phyloP scores from a whole-genome alignment of 2,113 vertebrate species.

The Rafetus swinhoei region DNA sequence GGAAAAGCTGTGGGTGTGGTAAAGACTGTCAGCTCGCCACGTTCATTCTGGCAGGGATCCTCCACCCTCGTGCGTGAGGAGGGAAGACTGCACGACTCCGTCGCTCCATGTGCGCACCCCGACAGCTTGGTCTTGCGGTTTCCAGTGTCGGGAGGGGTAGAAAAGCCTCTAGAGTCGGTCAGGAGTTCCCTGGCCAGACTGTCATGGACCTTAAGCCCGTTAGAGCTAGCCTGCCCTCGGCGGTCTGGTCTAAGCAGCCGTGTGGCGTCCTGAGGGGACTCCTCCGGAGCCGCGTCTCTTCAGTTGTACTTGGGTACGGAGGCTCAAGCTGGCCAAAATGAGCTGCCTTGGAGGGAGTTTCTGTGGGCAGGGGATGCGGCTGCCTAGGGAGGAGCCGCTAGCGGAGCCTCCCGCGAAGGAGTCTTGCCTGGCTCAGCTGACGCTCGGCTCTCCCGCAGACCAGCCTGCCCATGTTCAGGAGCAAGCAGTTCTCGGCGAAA shows the following conservation, averaged over 20 bases:
- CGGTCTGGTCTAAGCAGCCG: neutral
- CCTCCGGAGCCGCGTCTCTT: neutral
- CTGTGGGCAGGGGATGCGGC: neutral
- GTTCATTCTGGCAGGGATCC: no score
- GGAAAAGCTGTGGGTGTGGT: neutral
- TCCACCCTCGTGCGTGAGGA: no score
- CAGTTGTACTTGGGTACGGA: neutral
- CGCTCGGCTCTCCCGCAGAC: conserved; percentile 81
- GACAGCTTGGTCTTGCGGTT: neutral
- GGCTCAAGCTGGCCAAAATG: neutral
- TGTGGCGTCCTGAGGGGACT: neutral
- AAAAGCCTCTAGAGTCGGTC: neutral
- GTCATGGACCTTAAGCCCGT: neutral
- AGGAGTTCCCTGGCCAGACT: neutral
- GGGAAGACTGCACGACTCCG: no score
- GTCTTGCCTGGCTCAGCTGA: neutral
- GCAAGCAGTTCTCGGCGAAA: conserved; percentile 90
- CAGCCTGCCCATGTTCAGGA: conserved; percentile 91
- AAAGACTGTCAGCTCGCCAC: neutral
- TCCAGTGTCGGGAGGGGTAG: no score
- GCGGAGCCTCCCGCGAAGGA: no score
- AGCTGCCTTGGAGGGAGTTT: neutral
- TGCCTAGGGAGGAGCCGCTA: no score
- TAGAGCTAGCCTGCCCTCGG: neutral
- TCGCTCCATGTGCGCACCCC: neutral